phyloP scores from a whole-genome alignment of 1,140 invertebrate species.

The Daktulosphaira vitifoliae region DNA sequence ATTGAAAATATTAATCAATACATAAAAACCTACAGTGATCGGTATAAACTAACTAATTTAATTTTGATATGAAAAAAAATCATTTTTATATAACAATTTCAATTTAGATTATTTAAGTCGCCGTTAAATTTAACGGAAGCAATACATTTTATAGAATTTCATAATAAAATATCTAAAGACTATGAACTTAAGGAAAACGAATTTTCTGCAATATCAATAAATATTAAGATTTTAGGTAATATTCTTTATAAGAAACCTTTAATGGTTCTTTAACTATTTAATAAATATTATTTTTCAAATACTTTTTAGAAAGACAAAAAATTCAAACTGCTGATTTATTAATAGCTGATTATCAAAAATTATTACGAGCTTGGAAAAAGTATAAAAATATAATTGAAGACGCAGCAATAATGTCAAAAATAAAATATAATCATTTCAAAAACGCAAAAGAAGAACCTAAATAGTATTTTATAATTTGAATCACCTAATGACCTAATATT shows the following conservation, averaged over 20 bases:
- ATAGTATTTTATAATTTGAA: no score
- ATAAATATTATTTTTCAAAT: not conserved
- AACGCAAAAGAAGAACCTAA: no score
- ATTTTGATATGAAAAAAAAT: not conserved
- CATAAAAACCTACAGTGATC: not conserved
- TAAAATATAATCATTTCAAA: not conserved
- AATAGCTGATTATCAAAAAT: not conserved
- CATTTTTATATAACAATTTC: not conserved
- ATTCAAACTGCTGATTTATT: not conserved
- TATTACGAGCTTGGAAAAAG: not conserved
- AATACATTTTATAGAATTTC: not conserved
- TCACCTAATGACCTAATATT: no score
- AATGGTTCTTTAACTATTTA: not conserved
- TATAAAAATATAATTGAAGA: conserved; percentile 21
- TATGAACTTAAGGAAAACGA: conserved; percentile 11
- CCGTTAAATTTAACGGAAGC: conserved; percentile 8
- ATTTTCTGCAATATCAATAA: conserved; percentile 2
- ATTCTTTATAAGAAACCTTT: not conserved
- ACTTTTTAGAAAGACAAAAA: not conserved
- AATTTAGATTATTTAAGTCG: not conserved
- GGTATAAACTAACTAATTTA: not conserved
- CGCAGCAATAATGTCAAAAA: conserved; percentile 16
- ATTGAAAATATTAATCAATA: conserved; percentile 10
- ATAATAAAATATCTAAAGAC: not conserved
- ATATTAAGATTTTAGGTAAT: not conserved